Evolutionary conservation across 2,113 vertebrate species (phyloP), one percentile per base, ranked within the genome.

Genomic region (Struthio camelus): DNA sequence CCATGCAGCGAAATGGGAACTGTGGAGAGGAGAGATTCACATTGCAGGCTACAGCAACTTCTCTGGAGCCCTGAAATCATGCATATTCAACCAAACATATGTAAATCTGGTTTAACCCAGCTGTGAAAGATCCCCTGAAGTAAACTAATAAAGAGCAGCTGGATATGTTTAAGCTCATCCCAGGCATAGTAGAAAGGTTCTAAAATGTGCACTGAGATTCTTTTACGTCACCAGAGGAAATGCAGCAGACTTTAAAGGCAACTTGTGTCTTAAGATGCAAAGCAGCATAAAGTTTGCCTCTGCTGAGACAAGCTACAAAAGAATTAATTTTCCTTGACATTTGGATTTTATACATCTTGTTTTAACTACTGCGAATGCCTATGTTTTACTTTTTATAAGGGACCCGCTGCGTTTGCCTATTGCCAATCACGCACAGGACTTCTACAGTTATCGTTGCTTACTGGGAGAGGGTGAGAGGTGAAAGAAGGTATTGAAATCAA

Each of bases 261-360:
- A 75, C 46, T 87, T 80, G 40, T 76, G 86, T 96, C 94, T 96
- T 87, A 95, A 97, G 85, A 95, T 96, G 44, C 76, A 95, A 88
- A 85, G 78, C 65, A 89, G 79, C 28, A 80, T 93, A 71, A 86
- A 89, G 85, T 88, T 95, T 93, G 38, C 73, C 61, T 94, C 89
- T 89, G 72, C 86, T 0, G 50, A 96, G 69, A 87, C 64, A 93
- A 70, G 61, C 88, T 87, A 88, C 86, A 94, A 93, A 97, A 87
- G 66, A 96, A 95, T 97, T 85, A n/a, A 93, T 97, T 97, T 96
- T 97, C 81, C 86, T 95, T 94, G 90, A 89, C 88, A 95, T 97
- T 96, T 91, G 66, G n/a, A 70, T 91, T 92, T 94, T 65, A 51
- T 87, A 56, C 40, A 70, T 82, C 73, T 90, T 89, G 32, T 90